Base-by-base conservation (phyloP, 2,113 vertebrate species). In the Artemisiospiza belli region DNA sequence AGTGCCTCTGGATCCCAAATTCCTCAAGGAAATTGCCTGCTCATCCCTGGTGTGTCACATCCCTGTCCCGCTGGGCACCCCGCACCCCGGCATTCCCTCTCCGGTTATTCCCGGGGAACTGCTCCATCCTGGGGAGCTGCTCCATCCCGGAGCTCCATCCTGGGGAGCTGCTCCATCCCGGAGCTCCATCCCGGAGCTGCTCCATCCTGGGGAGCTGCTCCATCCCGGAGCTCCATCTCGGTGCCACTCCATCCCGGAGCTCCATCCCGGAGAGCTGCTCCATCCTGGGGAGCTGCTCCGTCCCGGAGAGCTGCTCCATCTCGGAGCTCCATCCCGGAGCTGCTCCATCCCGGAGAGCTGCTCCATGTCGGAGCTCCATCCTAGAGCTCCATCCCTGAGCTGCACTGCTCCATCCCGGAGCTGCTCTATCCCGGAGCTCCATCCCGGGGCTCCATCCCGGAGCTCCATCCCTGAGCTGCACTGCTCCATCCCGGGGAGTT, bases 71-170 rank as follows among this genome's bases (percentile, higher is more conserved):
- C n/a, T 16, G 97, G 83, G 81, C 82, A 85, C 1, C 88, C 61
- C 11, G 6, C 83, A 15, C 18, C 94, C 84, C 75, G 41, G 61
- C 84, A 95, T 6, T 62, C 83, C 44, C 16, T 12, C 70, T 51
- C 30, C 1, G 8, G 1, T 1, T 0, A 5, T 44, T 61, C 46
- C 73, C 46, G 18, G 8, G 46, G 22, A 43, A 25, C 52, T 0
- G 51, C 70, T n/a, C 51, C 43, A 49, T 61, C 54, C 73, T 6
- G 41, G 41, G 13, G 8, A 43, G 30, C 39, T 39, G 41, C 41
- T 41, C 41, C 41, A 41, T 41, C 13, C 41, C 39, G 39, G 39
- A 39, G 39, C 11, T 39, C 39, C 39, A 39, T 39, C 39, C 39
- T 5, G 39, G 39, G 17, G 8, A 43, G 30, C 37, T 37, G 39